Evolutionary conservation across 2,113 vertebrate species (phyloP).

Genomic region (Redunca redunca): DNA sequence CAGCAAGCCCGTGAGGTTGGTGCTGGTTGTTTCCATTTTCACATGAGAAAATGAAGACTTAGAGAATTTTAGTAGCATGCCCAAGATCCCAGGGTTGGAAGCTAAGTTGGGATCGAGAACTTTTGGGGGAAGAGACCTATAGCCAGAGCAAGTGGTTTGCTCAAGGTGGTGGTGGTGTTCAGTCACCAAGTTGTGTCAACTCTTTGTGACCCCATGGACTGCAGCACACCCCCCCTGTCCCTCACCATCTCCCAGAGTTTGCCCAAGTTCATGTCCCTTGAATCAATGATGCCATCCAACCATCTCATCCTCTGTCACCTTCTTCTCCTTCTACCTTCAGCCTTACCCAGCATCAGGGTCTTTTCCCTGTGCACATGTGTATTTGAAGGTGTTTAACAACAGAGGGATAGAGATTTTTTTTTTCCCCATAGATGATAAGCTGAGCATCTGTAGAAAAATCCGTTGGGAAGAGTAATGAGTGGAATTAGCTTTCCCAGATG

Average conservation of each 20-base stretch:
- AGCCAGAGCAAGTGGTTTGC: background rate
- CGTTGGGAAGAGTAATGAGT: background rate
- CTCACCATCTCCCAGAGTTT: background rate
- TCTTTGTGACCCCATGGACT: background rate
- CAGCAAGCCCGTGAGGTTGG: background rate
- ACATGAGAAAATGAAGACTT: background rate
- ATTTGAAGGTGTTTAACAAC: background rate
- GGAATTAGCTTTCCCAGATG: background rate
- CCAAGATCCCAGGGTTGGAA: background rate
- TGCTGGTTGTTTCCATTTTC: background rate
- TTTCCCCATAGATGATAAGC: background rate
- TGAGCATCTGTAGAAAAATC: background rate
- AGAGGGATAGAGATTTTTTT: background rate
- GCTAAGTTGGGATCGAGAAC: background rate
- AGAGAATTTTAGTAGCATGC: background rate
- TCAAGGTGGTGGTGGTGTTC: background rate
- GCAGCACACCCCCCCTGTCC: background rate
- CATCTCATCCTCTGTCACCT: background rate
- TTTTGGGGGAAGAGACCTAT: background rate
- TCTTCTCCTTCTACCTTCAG: background rate
- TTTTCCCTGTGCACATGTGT: background rate
- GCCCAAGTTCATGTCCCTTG: background rate
- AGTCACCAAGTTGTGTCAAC: background rate
- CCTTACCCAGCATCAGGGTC: background rate
- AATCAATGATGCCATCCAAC: background rate